Conservation (phyloP, 1,140 invertebrate genomes). For the Euura saliciscinereae region DNA sequence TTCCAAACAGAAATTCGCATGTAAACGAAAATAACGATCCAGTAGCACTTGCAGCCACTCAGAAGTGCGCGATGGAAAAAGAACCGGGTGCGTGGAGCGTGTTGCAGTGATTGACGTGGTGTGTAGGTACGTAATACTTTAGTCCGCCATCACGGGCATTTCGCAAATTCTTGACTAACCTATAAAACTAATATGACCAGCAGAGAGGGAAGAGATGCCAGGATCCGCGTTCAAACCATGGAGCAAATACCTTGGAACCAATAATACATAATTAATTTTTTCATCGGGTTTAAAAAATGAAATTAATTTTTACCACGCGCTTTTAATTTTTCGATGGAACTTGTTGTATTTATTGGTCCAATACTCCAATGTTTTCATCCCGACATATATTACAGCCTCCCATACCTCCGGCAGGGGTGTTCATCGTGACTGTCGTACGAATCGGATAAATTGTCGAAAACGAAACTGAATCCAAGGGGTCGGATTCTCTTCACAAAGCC, state of each 20-base stretch:
- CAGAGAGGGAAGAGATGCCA: neutral
- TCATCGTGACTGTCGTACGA: neutral
- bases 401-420: neutral
- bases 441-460: no score
- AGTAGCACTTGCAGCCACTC: no score
- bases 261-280: conserved; percentile 8
- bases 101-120: neutral
- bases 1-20: no score
- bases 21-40: no score
- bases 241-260: neutral
- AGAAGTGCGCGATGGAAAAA: no score
- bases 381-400: neutral
- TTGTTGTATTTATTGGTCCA: neutral
- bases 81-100: no score
- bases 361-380: neutral
- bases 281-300: neutral
- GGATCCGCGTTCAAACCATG: neutral
- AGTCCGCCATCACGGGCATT: neutral
- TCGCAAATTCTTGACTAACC: neutral
- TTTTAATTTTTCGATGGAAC: neutral
- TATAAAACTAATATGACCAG: neutral
- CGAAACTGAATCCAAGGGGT: no score
- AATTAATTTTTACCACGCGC: conserved; percentile 1
- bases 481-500: no score
- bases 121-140: neutral